Conservation (phyloP, 53 echinoderm and acorn worm genomes). For the Actinopyga echinites region DNA sequence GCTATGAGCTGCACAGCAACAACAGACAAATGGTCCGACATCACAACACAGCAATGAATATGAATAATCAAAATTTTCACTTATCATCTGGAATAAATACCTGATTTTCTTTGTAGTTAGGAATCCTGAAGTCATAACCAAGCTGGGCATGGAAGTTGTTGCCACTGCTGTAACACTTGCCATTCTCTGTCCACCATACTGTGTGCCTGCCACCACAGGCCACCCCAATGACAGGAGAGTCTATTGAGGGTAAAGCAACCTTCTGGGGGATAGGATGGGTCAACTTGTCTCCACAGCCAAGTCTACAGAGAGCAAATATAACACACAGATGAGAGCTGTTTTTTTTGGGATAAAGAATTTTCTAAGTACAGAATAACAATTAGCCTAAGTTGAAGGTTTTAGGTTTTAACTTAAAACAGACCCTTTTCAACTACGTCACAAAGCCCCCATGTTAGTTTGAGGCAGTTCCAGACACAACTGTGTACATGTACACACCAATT, state of each 20-base stretch:
- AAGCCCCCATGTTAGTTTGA: too few relatives aligned
- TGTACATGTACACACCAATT: too few relatives aligned
- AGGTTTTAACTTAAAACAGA: too few relatives aligned
- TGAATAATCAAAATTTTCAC: background rate
- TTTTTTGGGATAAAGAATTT: too few relatives aligned
- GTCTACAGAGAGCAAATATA: constrained; percentile 32
- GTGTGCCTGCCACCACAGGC: constrained; percentile 94
- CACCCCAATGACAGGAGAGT: constrained; percentile 62
- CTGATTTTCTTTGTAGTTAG: constrained; percentile 99
- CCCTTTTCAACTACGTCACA: too few relatives aligned
- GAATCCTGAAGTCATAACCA: constrained; percentile 91
- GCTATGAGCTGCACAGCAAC: background rate
- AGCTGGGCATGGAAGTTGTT: constrained; percentile 99
- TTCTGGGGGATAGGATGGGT: constrained; percentile 73
- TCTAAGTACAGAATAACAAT: too few relatives aligned
- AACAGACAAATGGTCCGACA: background rate
- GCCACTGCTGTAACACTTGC: constrained; percentile 86
- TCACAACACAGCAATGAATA: background rate
- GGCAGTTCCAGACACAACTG: too few relatives aligned
- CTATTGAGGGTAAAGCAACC: constrained; percentile 56
- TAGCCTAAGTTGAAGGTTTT: too few relatives aligned
- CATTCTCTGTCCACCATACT: constrained; percentile 78
- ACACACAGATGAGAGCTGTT: too few relatives aligned
- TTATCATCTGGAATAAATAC: constrained; percentile 28
- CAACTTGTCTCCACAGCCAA: constrained; percentile 92